Conservation (phyloP, 2,113 vertebrate genomes). For the Prolemur simus region DNA sequence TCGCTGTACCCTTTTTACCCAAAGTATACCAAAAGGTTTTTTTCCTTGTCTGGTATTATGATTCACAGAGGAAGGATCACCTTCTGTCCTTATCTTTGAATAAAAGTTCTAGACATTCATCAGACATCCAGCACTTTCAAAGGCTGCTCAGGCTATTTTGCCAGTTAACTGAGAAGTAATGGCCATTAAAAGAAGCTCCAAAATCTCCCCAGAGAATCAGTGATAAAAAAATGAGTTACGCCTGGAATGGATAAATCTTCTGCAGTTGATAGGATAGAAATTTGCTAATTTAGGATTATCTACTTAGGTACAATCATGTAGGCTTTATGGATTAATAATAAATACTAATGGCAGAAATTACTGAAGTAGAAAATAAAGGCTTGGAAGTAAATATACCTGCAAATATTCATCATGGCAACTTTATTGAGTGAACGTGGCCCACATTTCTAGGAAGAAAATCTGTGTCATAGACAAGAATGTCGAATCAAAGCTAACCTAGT, state of each 20-base stretch:
- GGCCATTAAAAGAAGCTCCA: constrained; percentile 31
- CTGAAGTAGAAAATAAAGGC: constrained; percentile 46
- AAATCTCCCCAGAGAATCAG: constrained; percentile 41
- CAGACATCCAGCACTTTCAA: constrained; percentile 53
- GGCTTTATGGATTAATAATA: constrained; percentile 46
- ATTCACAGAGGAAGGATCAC: constrained; percentile 42
- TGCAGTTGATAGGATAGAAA: constrained; percentile 1
- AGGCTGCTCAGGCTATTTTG: constrained; percentile 26
- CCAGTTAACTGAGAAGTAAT: constrained; percentile 30
- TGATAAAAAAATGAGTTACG: constrained; percentile 23
- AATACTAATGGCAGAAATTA: constrained; percentile 56
- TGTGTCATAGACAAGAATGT: neutral
- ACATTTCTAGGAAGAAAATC: neutral
- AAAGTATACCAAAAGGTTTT: neutral
- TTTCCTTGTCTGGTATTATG: constrained; percentile 35
- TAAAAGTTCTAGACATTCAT: constrained; percentile 63
- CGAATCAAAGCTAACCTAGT: neutral
- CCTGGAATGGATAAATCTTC: constrained; percentile 30
- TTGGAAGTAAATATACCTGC: constrained; percentile 53
- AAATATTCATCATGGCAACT: constrained; percentile 8
- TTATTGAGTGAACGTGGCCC: neutral
- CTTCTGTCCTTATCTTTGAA: constrained; percentile 49
- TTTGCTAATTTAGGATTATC: constrained; percentile 44
- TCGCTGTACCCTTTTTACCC: neutral
- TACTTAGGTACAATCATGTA: constrained; percentile 30